phyloP scores from a whole-genome alignment of 2,888 invertebrate species.

The Thera obeliscata region DNA sequence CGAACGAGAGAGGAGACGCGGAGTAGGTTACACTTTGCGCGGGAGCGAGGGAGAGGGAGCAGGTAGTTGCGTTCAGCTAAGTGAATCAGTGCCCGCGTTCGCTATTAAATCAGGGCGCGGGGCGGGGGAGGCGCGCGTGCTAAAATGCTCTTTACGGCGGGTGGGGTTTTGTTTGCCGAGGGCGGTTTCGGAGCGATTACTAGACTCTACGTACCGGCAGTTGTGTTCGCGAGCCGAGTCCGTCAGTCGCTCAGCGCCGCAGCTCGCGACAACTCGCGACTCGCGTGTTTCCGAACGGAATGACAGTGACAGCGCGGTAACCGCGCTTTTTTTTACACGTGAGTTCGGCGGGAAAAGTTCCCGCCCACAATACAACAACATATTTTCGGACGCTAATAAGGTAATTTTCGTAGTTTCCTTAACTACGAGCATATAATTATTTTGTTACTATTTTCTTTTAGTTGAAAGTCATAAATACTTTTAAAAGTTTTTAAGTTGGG shows the following conservation, averaged over 20 bases:
- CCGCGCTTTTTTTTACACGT: constrained; percentile 69
- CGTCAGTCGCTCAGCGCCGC: constrained; percentile 62
- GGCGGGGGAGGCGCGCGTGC: constrained; percentile 75
- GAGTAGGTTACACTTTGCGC: constrained; percentile 51
- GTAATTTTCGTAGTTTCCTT: constrained; percentile 47
- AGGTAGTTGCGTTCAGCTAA: constrained; percentile 81
- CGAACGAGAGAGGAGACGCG: constrained; percentile 49
- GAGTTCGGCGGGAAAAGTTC: constrained; percentile 80
- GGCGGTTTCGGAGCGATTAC: constrained; percentile 79
- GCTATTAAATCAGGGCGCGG: constrained; percentile 84
- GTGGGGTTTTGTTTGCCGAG: constrained; percentile 83
- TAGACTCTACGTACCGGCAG: constrained; percentile 45
- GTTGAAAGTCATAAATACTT: no score
- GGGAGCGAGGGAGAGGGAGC: constrained; percentile 70
- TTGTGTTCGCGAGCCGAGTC: constrained; percentile 42
- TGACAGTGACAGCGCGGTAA: constrained; percentile 76
- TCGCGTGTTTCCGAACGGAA: constrained; percentile 59
- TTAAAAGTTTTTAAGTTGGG: no score
- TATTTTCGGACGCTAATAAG: constrained; percentile 85
- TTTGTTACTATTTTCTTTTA: neutral
- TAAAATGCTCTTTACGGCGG: constrained; percentile 82
- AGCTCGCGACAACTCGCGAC: constrained; percentile 63
- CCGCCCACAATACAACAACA: constrained; percentile 79
- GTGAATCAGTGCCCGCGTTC: constrained; percentile 84
- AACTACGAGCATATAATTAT: neutral